Percentiles rank a stretch among this genome's conserved stretches.
These are phyloP conservation scores for Drosophila simulans DNA, from an alignment of 1,140 invertebrate genomes.

Conservation along the genomic window DNA sequence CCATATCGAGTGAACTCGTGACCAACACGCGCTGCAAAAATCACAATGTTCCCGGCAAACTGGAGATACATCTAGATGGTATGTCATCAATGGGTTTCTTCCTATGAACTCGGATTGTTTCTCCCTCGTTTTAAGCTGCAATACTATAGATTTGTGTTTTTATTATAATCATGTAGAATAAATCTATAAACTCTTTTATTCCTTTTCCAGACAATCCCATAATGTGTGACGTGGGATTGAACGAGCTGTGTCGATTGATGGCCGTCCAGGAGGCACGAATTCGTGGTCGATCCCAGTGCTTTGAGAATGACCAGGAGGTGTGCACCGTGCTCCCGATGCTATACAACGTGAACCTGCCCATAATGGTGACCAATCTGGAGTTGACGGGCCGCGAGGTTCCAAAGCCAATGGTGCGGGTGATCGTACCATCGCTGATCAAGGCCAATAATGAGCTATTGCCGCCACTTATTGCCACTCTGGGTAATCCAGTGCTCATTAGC, in stretches of 20 bases:
- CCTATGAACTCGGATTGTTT: neutral
- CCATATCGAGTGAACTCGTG: constrained; percentile 89
- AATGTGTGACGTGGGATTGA: constrained; percentile 88
- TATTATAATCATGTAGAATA: no score
- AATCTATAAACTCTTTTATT: neutral
- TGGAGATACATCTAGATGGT: constrained; percentile 93
- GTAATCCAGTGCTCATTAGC: constrained; percentile 84
- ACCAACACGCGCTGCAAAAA: constrained; percentile 91
- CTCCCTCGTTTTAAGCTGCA: no score
- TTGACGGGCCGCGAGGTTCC: constrained; percentile 23
- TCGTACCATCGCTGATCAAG: constrained; percentile 70
- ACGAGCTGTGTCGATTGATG: constrained; percentile 88
- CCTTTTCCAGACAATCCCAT: constrained; percentile 90
- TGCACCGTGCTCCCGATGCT: constrained; percentile 85
- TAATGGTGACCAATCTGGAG: constrained; percentile 58
- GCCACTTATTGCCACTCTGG: constrained; percentile 85
- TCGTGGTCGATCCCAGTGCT: constrained; percentile 86
- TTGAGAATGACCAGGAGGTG: constrained; percentile 85
- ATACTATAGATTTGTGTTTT: no score
- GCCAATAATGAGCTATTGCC: constrained; percentile 83
- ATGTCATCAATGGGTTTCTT: constrained; percentile 35
- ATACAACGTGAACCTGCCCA: constrained; percentile 72
- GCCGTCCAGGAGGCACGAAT: constrained; percentile 89
- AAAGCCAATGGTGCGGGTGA: constrained; percentile 60
- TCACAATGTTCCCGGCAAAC: constrained; percentile 89